Base-by-base conservation (phyloP, 2,113 vertebrate genomes). In the Melozone crissalis region DNA sequence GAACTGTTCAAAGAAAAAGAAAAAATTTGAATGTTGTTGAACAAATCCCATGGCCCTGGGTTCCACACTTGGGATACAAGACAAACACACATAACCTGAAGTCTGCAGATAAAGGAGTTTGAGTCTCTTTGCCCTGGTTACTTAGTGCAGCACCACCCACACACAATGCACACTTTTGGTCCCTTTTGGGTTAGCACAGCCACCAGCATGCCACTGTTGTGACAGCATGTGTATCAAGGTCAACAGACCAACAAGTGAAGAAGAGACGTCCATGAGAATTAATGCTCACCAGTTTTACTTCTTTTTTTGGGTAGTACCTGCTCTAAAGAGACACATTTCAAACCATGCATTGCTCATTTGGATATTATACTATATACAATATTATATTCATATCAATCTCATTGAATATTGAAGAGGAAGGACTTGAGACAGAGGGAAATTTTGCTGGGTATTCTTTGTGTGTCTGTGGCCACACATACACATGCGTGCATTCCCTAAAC, bases 1-100 rank as follows among this genome's bases (percentile, higher is more conserved):
- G 93, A 96, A 16, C 98, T 98, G 92, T 57, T 80, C 22, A 73
- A 74, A 92, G 35, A 89, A 90, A 65, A 47, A 87, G 4, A 4
- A 33, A 33, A 51, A 84, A 47, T 24, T 69, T 61, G 21, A 67
- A 51, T 12, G 15, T 28, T 55, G 5, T 33, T 75, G 47, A 28
- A 72, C 47, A 83, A 37, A 43, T 7, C 15, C 2, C 10, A 33
- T 4, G 15, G 35, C 3, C 31, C 26, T 51, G 12, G 7, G 15
- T 58, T 88, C 69, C 57, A 54, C 3, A 5, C 12, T 67, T 58
- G 6, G 23, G 16, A 35, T 31, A 80, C 1, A 71, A 27, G 41
- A 41, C 6, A 88, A 92, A 28, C 4, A 33, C 31, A 41, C 4
- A 30, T 6, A 47, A 24, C 3, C 43, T 52, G 35, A 61, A 24